Evolutionary conservation across 2,888 invertebrate genomes (phyloP).

Genomic region (Camponotus fellah): DNA sequence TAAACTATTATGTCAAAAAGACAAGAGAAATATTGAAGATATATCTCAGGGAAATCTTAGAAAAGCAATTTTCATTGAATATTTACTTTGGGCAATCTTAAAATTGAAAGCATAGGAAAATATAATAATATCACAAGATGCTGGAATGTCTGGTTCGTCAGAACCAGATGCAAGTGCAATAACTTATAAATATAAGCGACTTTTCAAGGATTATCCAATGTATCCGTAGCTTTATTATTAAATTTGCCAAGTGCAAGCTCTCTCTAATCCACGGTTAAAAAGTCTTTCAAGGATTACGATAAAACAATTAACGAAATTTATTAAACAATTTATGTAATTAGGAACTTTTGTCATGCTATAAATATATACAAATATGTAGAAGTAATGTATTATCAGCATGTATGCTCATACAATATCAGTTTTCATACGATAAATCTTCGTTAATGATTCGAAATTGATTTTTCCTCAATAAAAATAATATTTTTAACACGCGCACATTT

Average conservation of each 20-base stretch:
- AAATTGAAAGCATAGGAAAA: constrained; percentile 25
- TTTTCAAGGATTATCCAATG: constrained; percentile 12
- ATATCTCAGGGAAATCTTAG: constrained; percentile 10
- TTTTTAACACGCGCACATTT: neutral
- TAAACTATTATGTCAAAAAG: neutral
- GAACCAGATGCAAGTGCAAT: constrained; percentile 24
- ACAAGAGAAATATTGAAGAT: neutral
- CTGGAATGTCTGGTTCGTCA: neutral
- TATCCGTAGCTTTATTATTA: constrained; percentile 35
- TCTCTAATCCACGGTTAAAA: constrained; percentile 39
- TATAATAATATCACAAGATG: constrained; percentile 29
- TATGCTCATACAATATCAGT: neutral
- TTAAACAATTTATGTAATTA: neutral
- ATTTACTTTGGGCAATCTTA: constrained; percentile 1
- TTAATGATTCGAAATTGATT: neutral
- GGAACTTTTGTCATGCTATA: constrained; percentile 1
- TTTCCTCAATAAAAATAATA: neutral
- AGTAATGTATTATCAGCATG: neutral
- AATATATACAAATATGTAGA: neutral
- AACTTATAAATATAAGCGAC: constrained; percentile 19
- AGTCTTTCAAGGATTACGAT: constrained; percentile 45
- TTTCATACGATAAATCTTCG: constrained; percentile 6
- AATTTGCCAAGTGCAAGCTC: constrained; percentile 22
- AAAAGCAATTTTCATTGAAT: neutral
- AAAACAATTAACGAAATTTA: constrained; percentile 45